Conservation (phyloP, 2,888 invertebrate genomes). For the Xylocampa areola region DNA sequence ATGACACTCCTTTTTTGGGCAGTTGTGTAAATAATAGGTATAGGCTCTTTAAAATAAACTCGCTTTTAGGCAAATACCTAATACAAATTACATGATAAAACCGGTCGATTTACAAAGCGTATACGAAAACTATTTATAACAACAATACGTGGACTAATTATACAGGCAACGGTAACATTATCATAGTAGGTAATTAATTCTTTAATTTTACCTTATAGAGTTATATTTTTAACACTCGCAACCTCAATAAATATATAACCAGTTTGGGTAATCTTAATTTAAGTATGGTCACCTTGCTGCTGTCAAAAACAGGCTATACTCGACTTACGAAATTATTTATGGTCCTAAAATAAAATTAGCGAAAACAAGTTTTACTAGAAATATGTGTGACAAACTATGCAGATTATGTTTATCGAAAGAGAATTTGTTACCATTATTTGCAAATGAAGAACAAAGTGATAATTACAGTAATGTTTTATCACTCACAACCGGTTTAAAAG, state of each 20-base stretch:
- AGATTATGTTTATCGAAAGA: constrained; percentile 57
- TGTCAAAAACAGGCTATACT: constrained; percentile 52
- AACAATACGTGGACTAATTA: too few species aligned
- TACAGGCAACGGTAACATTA: too few species aligned
- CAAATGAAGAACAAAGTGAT: constrained; percentile 10
- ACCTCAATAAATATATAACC: constrained; percentile 1
- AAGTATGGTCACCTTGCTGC: constrained; percentile 26
- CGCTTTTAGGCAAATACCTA: too few species aligned
- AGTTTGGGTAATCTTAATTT: constrained; percentile 14
- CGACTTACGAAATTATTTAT: constrained; percentile 33
- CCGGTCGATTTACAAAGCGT: too few species aligned
- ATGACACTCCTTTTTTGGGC: too few species aligned
- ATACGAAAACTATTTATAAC: too few species aligned
- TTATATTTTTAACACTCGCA: not conserved
- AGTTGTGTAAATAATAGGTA: too few species aligned
- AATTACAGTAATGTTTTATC: constrained; percentile 23
- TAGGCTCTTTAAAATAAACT: too few species aligned
- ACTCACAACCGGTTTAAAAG: constrained; percentile 40
- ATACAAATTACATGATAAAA: too few species aligned
- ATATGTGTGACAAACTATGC: constrained; percentile 46
- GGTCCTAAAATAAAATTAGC: too few species aligned
- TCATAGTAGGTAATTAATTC: not conserved
- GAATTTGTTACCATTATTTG: constrained; percentile 51
- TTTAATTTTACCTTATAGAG: not conserved
- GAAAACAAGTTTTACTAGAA: constrained; percentile 9